phyloP scores from a whole-genome alignment of 2,888 invertebrate species.

The Sinelater perroti region DNA sequence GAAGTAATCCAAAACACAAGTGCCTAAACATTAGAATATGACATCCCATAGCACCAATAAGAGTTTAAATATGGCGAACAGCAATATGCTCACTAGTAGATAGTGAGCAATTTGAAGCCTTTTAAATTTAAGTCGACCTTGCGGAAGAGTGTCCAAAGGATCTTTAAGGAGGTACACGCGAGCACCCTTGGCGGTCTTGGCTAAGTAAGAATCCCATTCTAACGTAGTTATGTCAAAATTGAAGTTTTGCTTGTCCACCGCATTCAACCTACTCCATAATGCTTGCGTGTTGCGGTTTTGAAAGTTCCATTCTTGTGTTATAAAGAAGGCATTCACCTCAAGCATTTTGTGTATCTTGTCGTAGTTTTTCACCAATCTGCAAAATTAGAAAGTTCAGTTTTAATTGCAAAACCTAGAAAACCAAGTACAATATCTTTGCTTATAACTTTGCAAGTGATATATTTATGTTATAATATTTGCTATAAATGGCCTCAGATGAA shows the following conservation, averaged over 20 bases:
- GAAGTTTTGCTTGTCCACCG: slow-evolving; percentile 66
- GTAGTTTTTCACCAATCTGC: slow-evolving; percentile 80
- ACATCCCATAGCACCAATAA: not conserved
- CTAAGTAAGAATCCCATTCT: slow-evolving; percentile 76
- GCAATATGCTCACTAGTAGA: not conserved
- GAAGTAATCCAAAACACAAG: too few relatives aligned
- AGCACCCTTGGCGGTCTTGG: slow-evolving; percentile 74
- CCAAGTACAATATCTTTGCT: slow-evolving; percentile 64
- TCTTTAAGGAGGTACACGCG: slow-evolving; percentile 80
- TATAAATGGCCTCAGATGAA: not conserved
- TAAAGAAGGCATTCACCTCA: slow-evolving; percentile 78
- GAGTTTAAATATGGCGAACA: not conserved
- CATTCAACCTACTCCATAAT: slow-evolving; percentile 64
- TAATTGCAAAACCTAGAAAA: not conserved
- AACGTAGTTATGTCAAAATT: slow-evolving; percentile 75
- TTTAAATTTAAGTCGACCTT: slow-evolving; percentile 66
- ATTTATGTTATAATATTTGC: not conserved
- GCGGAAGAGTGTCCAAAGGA: slow-evolving; percentile 69
- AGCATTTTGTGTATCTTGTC: slow-evolving; percentile 81
- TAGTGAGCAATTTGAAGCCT: slow-evolving; percentile 53
- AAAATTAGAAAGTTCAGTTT: slow-evolving; percentile 43
- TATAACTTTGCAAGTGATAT: too few relatives aligned
- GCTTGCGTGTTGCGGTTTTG: slow-evolving; percentile 64
- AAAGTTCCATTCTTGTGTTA: slow-evolving; percentile 70
- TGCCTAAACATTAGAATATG: too few relatives aligned